Conservation (phyloP, 2,797 vertebrate genomes). For the Emys orbicularis region DNA sequence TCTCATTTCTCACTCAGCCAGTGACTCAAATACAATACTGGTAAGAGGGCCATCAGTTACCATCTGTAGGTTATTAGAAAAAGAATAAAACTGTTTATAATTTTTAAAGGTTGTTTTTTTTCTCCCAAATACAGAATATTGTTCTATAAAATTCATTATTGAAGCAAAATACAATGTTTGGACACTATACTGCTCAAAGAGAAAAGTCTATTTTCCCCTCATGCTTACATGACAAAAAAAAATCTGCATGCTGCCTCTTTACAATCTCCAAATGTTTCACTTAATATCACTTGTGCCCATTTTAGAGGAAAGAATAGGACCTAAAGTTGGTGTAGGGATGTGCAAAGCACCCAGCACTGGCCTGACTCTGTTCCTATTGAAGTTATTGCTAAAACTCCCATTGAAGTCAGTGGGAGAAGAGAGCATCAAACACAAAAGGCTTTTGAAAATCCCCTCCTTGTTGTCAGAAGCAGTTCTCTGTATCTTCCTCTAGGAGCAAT, state of each 20-base stretch:
- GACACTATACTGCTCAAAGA: not conserved
- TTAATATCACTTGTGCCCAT: not conserved
- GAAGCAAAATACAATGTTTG: not conserved
- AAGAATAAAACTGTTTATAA: not conserved
- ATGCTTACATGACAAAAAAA: not conserved
- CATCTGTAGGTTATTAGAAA: not conserved
- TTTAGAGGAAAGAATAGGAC: not conserved
- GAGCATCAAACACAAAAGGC: not conserved
- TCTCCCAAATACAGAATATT: not conserved
- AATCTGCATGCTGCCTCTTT: not conserved
- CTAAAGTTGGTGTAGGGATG: not conserved
- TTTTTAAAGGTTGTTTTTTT: rapidly evolving
- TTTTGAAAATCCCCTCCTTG: not conserved
- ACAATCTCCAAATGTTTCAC: not conserved
- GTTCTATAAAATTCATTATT: not conserved
- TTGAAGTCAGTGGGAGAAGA: not conserved
- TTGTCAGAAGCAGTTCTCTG: not conserved
- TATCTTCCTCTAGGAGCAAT: not conserved
- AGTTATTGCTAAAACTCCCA: not conserved
- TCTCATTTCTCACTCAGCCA: not conserved
- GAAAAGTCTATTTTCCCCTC: not conserved
- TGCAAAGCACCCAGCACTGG: not conserved
- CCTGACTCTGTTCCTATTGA: not conserved
- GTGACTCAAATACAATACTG: rapidly evolving
- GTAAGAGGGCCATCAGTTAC: not conserved